Base-by-base conservation (phyloP, 2,113 vertebrate species). In the Siniperca chuatsi region DNA sequence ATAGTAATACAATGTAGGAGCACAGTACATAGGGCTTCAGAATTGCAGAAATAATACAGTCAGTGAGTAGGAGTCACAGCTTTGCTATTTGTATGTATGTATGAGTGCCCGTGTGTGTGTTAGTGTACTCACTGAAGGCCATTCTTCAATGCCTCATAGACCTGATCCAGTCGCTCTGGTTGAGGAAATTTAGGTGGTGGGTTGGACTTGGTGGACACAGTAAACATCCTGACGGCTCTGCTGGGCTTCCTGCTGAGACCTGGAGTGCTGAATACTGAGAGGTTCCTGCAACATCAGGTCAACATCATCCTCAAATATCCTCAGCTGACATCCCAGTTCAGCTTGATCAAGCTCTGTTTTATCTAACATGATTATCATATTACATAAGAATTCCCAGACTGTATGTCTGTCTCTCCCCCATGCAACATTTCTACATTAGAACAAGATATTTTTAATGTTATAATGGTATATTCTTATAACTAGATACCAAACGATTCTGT, bases 221-320 rank as follows among this genome's bases (percentile, higher is more conserved):
- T 97, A 91, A 99, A 99, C 97, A 99, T 98, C 92, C 97, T 98
- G 94, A 97, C 97, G 80, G 96, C 97, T 90, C 97, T 96, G 91
- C 96, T 97, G 75, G 97, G 94, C 95, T 97, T 99, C 92, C 98
- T 96, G 91, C 95, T 95, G 20, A 97, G 94, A 0, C 96, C 97
- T 1, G 97, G 98, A n/a, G 98, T 97, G 87, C 96, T 96, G 94
- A 99, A 99, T 83, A 96, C 96, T 0, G 95, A 95, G 33, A 97
- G 94, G 84, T 91, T 97, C 93, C 98, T 99, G 92, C 37, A 83
- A 78, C 61, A 64, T 57, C 67, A 67, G 3, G 16, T 73, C 42
- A 64, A 18, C 23, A 52, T 60, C 42, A 52, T 48, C 48, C 10
- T 50, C 23, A 23, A 9, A 60, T 13, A 55, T 46, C 71, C 13